These are phyloP conservation scores for Formica exsecta DNA, from an alignment of 1,140 invertebrate species.

Conservation along the genomic window DNA sequence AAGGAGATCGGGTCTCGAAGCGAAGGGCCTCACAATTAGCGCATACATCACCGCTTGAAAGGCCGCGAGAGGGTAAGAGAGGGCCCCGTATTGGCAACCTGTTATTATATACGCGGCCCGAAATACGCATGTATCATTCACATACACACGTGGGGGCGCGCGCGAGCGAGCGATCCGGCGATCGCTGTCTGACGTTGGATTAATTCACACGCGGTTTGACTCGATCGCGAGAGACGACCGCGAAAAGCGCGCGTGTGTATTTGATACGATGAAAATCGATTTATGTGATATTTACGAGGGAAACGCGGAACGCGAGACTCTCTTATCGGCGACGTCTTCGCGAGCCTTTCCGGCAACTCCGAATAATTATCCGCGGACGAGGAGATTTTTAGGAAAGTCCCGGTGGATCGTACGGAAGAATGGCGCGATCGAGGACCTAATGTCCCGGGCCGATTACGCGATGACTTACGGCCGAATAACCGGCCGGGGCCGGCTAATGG, in stretches of 20 bases:
- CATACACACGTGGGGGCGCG: constrained; percentile 63
- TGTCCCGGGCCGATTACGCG: constrained; percentile 56
- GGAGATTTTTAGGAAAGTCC: neutral
- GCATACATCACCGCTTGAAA: constrained; percentile 76
- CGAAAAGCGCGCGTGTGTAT: constrained; percentile 48
- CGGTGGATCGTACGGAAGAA: constrained; percentile 42
- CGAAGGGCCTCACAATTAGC: constrained; percentile 77
- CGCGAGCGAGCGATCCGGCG: constrained; percentile 39
- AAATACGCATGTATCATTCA: constrained; percentile 84
- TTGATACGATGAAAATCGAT: constrained; percentile 66
- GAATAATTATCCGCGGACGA: neutral
- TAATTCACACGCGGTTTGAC: constrained; percentile 79
- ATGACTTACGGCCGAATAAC: constrained; percentile 73
- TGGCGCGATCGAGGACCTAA: constrained; percentile 35
- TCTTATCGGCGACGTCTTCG: constrained; percentile 8
- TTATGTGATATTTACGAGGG: constrained; percentile 63
- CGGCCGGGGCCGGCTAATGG: constrained; percentile 63
- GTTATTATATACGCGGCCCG: constrained; percentile 84
- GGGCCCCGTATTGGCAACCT: constrained; percentile 82
- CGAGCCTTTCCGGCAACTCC: neutral
- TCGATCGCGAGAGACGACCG: constrained; percentile 69
- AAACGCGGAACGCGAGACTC: neutral
- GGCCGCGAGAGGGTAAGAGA: constrained; percentile 75
- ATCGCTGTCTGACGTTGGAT: constrained; percentile 79
- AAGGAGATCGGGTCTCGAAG: constrained; percentile 49